Evolutionary conservation across 2,888 invertebrate species (phyloP), one percentile per base, ranked within the genome.

Genomic region (Lobophora halterata): DNA sequence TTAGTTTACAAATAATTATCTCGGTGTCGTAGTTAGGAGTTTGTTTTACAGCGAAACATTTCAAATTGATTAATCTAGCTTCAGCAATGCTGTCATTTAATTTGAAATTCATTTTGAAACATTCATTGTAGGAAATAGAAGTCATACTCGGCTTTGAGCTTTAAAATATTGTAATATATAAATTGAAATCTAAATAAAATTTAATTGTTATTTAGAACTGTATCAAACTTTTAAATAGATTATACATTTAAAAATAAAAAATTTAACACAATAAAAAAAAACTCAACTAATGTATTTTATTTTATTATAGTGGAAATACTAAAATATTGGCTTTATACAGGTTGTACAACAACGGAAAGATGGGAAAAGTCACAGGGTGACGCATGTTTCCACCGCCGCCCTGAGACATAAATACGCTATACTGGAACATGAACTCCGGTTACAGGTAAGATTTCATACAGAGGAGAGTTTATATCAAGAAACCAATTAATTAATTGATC

Each of bases 381-480:
- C 78, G 0, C 83, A 83, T 50, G 80, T 86, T 3, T 79, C 87
- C 0, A 74, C 86, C 0, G 80, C 87, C 0, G 80, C 87, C 0
- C 45, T 88, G 32, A 68, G 88, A 12, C 88, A 88, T 48, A 88
- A 88, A 58, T 88, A 87, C 46, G 88, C 88, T 1, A 78, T 88
- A 29, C 54, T 88, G 61, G 88, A 88, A 45, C 88, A 88, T 31
- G 88, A 88, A 46, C 49, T 88, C 13, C 64, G 86, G 37, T 52
- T 88, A 23, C 88, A 88, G 79, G 88, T 88, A 58, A 54, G 42
- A n/a, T n/a, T n/a, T n/a, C n/a, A n/a, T n/a, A n/a, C n/a, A n/a
- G n/a, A n/a, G n/a, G n/a, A n/a, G n/a, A n/a, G n/a, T n/a, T n/a
- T n/a, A n/a, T n/a, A n/a, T n/a, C n/a, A n/a, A n/a, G n/a, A n/a